Evolutionary conservation across 37 sponge, comb jelly and placozoan species (phyloP).

Genomic region (Spongia lamella): DNA sequence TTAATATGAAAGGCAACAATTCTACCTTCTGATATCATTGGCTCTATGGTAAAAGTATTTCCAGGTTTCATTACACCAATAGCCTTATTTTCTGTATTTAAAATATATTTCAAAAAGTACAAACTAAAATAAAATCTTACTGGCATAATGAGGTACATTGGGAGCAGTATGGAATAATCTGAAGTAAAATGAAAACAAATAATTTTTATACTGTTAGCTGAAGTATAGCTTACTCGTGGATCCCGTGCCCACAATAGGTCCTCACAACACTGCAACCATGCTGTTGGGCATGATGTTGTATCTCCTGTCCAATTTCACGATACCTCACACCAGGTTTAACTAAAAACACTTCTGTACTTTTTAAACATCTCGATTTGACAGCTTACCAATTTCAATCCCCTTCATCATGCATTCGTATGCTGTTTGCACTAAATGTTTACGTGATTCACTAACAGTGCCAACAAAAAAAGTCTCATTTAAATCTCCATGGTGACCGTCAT

Average conservation of each 20-base stretch:
- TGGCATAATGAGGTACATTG: constrained; percentile 92
- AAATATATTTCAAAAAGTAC: neutral
- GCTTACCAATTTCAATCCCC: constrained; percentile 74
- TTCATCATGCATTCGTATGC: constrained; percentile 90
- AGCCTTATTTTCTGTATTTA: constrained; percentile 85
- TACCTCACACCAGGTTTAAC: constrained; percentile 88
- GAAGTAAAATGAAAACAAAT: neutral
- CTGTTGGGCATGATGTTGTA: constrained; percentile 78
- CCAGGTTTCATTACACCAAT: constrained; percentile 93
- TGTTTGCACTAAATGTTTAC: constrained; percentile 64
- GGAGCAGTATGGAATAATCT: constrained; percentile 90
- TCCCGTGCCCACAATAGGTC: constrained; percentile 97
- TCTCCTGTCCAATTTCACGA: constrained; percentile 85
- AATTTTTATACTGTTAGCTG: constrained; percentile 2
- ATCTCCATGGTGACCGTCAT: constrained; percentile 94
- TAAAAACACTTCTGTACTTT: constrained; percentile 14
- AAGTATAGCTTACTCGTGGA: constrained; percentile 68
- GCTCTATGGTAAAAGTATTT: constrained; percentile 97
- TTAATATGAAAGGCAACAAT: too few species aligned
- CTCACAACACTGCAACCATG: constrained; percentile 85
- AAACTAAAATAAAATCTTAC: constrained; percentile 31
- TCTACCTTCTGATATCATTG: constrained; percentile 88
- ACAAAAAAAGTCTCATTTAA: constrained; percentile 95
- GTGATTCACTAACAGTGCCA: constrained; percentile 81
- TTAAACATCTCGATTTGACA: neutral